These are phyloP conservation scores for Cygnus buccinator DNA, from an alignment of 2,113 vertebrate genomes.

Conservation along the genomic window DNA sequence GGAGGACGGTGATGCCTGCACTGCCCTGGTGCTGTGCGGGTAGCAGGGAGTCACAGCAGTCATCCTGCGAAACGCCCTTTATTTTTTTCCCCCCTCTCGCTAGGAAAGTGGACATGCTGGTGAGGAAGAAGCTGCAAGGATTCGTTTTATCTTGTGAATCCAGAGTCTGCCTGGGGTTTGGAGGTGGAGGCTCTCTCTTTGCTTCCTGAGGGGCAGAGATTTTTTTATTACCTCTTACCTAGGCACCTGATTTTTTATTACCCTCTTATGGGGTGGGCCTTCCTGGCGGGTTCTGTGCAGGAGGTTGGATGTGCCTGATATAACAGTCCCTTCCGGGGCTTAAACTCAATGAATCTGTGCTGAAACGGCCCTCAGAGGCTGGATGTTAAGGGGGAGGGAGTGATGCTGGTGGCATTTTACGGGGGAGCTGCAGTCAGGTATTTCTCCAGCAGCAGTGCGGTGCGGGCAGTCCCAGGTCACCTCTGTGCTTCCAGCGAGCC, in stretches of 20 bases:
- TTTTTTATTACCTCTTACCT: background rate
- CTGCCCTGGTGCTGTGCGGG: rapidly evolving
- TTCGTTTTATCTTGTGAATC: background rate
- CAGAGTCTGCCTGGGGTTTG: background rate
- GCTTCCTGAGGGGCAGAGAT: background rate
- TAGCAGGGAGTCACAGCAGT: background rate
- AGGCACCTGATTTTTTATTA: too few relatives aligned
- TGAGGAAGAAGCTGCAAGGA: background rate
- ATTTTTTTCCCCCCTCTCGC: background rate
- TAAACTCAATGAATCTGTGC: background rate
- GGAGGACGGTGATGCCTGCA: background rate
- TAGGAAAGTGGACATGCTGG: background rate
- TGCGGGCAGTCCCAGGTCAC: background rate
- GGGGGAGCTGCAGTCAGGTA: background rate
- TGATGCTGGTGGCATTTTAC: background rate
- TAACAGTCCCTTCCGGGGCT: background rate
- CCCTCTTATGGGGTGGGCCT: background rate
- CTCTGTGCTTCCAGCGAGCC: background rate
- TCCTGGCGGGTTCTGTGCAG: background rate
- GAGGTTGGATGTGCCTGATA: background rate
- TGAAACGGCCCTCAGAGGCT: background rate
- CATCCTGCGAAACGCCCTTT: background rate
- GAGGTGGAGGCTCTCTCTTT: background rate
- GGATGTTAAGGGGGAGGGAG: background rate
- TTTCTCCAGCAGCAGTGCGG: background rate